Base-by-base conservation (phyloP, 2,888 invertebrate genomes). In the Gortyna flavago region DNA sequence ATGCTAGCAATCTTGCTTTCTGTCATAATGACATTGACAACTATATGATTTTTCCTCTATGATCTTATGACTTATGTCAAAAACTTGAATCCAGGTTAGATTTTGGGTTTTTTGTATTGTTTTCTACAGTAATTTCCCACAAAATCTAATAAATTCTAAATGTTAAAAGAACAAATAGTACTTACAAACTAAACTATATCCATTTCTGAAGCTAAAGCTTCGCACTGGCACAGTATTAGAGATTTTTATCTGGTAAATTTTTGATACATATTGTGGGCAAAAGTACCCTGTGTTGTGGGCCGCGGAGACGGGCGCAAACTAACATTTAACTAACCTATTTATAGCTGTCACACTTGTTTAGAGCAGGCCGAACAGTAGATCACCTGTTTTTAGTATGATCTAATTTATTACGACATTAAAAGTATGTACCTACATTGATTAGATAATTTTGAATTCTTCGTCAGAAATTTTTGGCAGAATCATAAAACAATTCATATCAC, bases 251-350 rank as follows among this genome's bases (percentile, higher is more conserved):
- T 77, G 48, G 72, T 76, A 68, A 79, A 75, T 81, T 84, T 76
- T 68, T 44, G 73, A 77, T 71, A 87, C 89, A 89, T 87, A 83
- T 83, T 81, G 87, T 87, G 77, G 77, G 86, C 83, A n/a, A n/a
- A n/a, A n/a, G n/a, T n/a, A n/a, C n/a, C n/a, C n/a, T n/a, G n/a
- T n/a, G n/a, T 83, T 81, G 87, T 87, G 77, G 77, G 86, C 83
- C 78, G 79, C 79, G 79, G 80, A 51, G 79, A 54, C 80, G 68
- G 78, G 35, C 71, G 65, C 71, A 82, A 91, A 93, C 93, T 95
- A 94, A 95, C 94, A 95, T 95, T 95, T 93, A 91, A 93, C 93
- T 95, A 94, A 95, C 94, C 95, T 95, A 95, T 93, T 93, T 93
- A 89, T 93, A 93, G 81, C 94, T 94, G 94, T 94, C 93, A 94